phyloP scores from a whole-genome alignment of 2,888 invertebrate genomes.

The Teleiodes luculella region DNA sequence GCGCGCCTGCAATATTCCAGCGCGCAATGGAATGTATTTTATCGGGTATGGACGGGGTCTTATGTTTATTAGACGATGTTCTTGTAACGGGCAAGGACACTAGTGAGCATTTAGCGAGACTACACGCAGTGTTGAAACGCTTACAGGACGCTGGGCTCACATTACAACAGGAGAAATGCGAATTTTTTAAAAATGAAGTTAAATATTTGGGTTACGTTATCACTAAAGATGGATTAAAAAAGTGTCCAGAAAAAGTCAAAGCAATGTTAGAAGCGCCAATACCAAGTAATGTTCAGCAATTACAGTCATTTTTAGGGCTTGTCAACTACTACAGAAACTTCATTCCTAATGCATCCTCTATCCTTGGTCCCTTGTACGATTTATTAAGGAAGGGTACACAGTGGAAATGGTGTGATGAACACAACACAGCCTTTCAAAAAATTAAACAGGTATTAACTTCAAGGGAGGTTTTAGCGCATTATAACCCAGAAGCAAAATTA shows the following conservation, averaged over 20 bases:
- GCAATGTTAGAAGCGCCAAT: background rate
- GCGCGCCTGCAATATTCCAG: too few relatives aligned
- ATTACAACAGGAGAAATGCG: too few relatives aligned
- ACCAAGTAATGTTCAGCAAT: background rate
- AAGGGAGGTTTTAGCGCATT: conserved; percentile 26
- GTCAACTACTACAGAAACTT: conserved; percentile 3
- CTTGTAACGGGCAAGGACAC: too few relatives aligned
- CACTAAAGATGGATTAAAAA: too few relatives aligned
- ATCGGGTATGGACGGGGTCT: too few relatives aligned
- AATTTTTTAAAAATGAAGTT: too few relatives aligned
- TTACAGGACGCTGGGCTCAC: background rate
- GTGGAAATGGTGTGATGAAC: background rate
- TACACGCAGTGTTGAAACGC: background rate
- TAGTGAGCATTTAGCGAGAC: background rate
- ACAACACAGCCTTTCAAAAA: conserved; percentile 12
- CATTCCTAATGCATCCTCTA: background rate
- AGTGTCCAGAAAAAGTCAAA: conserved; percentile 5
- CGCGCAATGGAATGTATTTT: too few relatives aligned
- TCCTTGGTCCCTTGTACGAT: background rate
- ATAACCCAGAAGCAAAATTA: conserved; percentile 22
- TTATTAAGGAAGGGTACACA: background rate
- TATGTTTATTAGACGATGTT: too few relatives aligned
- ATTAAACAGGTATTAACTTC: too few relatives aligned
- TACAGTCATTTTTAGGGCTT: conserved; percentile 2
- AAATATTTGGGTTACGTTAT: too few relatives aligned